Evolutionary conservation across 2,888 invertebrate species (phyloP), one percentile per base, ranked within the genome.

Genomic region (Hirtodrosophila trivittata): DNA sequence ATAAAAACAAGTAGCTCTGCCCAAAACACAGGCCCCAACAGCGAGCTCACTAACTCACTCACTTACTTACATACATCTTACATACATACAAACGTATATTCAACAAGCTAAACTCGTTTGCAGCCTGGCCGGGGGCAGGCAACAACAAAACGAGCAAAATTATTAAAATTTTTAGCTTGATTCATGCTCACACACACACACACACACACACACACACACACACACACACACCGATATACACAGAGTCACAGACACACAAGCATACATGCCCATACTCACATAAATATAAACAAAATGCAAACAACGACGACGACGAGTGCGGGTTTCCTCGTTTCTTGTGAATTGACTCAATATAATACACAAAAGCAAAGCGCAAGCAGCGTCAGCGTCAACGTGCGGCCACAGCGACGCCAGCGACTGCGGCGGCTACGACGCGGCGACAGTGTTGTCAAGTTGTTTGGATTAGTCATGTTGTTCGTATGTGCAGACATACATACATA

Each of bases 321-420:
- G 88, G 88, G 88, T 88, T 88, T 87, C 88, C 88, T 88, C 87
- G 85, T 88, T 88, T 88, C 87, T 85, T 81, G 69, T 84, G 87
- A 88, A 88, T 83, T 83, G 85, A 84, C 81, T 84, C 76, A 77
- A 75, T 73, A 66, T 59, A 70, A 69, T 67, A 70, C 63, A 63
- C 60, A 73, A 82, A 75, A 71, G 68, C 68, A 51, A 66, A 70
- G 60, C 64, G 50, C 66, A 71, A 72, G 71, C 71, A 66, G 37
- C 58, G 68, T 58, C 64, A 64, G 49, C 13, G 35, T 12, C n/a
- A n/a, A 3, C 58, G 28, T 5, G 28, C 28, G 35, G 35, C n/a
- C 38, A 38, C 8, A 38, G 18, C 38, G 51, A 54, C 41, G 45
- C 41, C 39, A 33, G 26, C 16, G 28, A 57, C 32, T 38, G 46